These are phyloP conservation scores for Bombus vancouverensis DNA, from an alignment of 1,140 invertebrate species.

Conservation along the genomic window DNA sequence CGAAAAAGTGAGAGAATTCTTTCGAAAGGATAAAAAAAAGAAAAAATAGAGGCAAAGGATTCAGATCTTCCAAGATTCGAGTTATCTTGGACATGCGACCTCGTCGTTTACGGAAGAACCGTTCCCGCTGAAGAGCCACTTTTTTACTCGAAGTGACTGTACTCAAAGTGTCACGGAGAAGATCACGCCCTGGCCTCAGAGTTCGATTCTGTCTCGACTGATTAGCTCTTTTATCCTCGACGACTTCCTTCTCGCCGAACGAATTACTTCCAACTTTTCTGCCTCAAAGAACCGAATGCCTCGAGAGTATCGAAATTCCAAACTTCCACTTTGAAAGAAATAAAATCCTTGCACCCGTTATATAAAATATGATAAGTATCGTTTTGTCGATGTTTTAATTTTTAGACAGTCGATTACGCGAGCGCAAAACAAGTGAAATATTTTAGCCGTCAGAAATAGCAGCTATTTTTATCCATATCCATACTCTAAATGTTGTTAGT, in stretches of 20 bases:
- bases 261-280: slow-evolving; percentile 1
- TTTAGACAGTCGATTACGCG: too few relatives aligned
- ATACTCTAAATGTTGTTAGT: too few relatives aligned
- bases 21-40: too few relatives aligned
- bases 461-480: too few relatives aligned
- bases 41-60: neutral
- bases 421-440: too few relatives aligned
- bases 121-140: neutral
- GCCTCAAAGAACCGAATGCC: neutral
- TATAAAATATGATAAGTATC: too few relatives aligned
- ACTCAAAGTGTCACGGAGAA: slow-evolving; percentile 39
- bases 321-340: neutral
- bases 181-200: slow-evolving; percentile 7
- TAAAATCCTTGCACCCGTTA: too few relatives aligned
- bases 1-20: neutral
- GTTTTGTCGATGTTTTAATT: too few relatives aligned
- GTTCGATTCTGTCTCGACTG: slow-evolving; percentile 44
- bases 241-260: neutral
- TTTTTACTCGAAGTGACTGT: slow-evolving; percentile 19
- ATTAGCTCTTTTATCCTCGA: slow-evolving; percentile 48
- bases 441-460: too few relatives aligned
- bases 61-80: neutral
- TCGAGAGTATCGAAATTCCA: neutral
- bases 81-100: slow-evolving; percentile 10
- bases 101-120: neutral